A percentile compares a stretch with the other conserved stretches of the same genome.
phyloP scores from a whole-genome alignment of 2,888 invertebrate species.

The Neocrepidodera transversa region DNA sequence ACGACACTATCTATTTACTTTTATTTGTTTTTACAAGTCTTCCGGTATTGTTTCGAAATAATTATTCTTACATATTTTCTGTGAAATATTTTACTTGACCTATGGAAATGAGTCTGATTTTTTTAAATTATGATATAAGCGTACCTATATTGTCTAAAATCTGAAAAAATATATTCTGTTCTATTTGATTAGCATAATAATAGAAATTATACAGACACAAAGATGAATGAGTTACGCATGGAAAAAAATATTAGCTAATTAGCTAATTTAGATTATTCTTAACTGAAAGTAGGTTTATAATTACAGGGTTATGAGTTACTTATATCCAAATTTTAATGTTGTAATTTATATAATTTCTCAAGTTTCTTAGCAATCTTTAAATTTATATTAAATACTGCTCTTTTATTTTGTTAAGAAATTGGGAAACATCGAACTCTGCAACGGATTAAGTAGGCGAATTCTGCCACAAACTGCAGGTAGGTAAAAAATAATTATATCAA shows the following conservation, averaged over 20 bases:
- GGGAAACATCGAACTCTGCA: no score
- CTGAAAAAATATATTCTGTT: background rate
- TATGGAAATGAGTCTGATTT: background rate
- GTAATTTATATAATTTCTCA: no score
- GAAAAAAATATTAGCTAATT: background rate
- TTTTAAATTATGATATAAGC: background rate
- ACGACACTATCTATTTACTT: background rate
- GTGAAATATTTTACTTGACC: slow-evolving; percentile 1
- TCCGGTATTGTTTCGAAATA: background rate
- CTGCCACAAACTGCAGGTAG: no score
- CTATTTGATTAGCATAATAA: background rate
- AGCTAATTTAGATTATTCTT: background rate
- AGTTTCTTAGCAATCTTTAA: no score
- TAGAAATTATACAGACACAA: background rate
- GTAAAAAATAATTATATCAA: no score
- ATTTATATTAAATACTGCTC: no score
- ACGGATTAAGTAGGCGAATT: no score
- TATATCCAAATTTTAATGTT: no score
- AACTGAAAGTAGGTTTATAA: background rate
- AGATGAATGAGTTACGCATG: background rate
- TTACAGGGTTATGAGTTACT: no score
- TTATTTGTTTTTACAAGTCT: no score
- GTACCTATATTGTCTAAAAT: background rate
- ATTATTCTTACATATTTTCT: background rate
- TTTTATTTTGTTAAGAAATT: no score